phyloP scores from a whole-genome alignment of 1,140 invertebrate genomes.

The Manduca sexta region DNA sequence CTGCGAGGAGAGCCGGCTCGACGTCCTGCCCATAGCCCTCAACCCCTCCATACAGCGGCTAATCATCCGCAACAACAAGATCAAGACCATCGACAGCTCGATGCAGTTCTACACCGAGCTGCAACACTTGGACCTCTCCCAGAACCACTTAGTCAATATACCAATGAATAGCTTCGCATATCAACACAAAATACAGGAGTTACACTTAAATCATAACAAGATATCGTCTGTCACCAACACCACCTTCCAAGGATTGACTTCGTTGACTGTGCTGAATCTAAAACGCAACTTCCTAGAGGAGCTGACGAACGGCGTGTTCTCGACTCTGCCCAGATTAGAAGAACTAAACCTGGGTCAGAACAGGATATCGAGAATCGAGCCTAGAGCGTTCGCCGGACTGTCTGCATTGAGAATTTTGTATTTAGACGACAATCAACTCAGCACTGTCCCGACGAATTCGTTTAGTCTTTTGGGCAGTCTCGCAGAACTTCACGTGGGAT shows the following conservation, averaged over 20 bases:
- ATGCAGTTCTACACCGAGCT: conserved; percentile 91
- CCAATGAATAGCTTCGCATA: conserved; percentile 84
- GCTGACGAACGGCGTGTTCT: conserved; percentile 84
- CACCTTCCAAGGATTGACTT: conserved; percentile 85
- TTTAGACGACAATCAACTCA: conserved; percentile 89
- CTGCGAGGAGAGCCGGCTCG: conserved; percentile 87
- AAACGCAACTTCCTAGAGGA: conserved; percentile 88
- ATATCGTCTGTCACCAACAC: conserved; percentile 84
- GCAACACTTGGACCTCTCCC: conserved; percentile 87
- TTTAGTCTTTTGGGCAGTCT: conserved; percentile 82
- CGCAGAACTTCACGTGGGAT: conserved; percentile 87
- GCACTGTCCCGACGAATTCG: conserved; percentile 81
- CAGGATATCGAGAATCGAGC: conserved; percentile 85
- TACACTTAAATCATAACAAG: conserved; percentile 90
- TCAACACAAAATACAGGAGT: conserved; percentile 85
- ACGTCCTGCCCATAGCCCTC: conserved; percentile 91
- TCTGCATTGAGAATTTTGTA: conserved; percentile 83
- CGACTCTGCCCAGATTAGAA: conserved; percentile 82
- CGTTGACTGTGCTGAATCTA: conserved; percentile 85
- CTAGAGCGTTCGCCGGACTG: conserved; percentile 85
- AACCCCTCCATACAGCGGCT: conserved; percentile 91
- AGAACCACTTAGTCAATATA: conserved; percentile 87
- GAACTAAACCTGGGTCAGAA: conserved; percentile 92
- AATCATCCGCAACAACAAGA: conserved; percentile 87
- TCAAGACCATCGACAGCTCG: conserved; percentile 89